phyloP scores from a whole-genome alignment of 1,140 invertebrate species.

The Drosophila nannoptera region DNA sequence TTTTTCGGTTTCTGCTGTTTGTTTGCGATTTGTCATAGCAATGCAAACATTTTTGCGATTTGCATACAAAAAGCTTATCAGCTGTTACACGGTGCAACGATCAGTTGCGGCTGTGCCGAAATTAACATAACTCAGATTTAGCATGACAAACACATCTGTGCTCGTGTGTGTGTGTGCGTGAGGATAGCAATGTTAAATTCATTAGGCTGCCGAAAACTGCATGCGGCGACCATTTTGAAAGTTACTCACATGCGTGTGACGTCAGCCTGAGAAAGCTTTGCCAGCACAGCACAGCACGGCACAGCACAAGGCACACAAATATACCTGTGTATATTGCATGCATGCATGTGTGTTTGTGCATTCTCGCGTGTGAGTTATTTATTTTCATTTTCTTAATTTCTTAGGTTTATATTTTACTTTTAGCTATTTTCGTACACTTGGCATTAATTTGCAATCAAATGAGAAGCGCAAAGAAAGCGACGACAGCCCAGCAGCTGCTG shows the following conservation, averaged over 20 bases:
- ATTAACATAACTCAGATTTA: background rate
- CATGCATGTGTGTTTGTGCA: slow-evolving; percentile 27
- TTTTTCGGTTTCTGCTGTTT: slow-evolving; percentile 25
- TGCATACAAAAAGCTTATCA: slow-evolving; percentile 15
- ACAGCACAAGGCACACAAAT: background rate
- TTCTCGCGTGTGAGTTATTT: slow-evolving; percentile 27
- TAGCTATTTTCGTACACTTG: slow-evolving; percentile 62
- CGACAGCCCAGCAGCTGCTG: slow-evolving; percentile 6
- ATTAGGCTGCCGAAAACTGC: slow-evolving; percentile 24
- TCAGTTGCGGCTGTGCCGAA: slow-evolving; percentile 7
- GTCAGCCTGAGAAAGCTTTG: slow-evolving; percentile 41
- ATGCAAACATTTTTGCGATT: slow-evolving; percentile 16
- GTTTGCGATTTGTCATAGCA: slow-evolving; percentile 31
- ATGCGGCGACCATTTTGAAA: slow-evolving; percentile 32
- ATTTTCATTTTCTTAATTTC: slow-evolving; percentile 55
- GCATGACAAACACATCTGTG: background rate
- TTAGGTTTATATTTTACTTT: slow-evolving; percentile 39
- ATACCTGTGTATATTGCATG: slow-evolving; percentile 13
- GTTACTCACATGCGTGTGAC: slow-evolving; percentile 41
- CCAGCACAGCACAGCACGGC: background rate
- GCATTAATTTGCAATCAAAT: slow-evolving; percentile 55
- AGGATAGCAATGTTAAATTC: slow-evolving; percentile 11
- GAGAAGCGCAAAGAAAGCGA: slow-evolving; percentile 46
- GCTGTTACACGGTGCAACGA: slow-evolving; percentile 15
- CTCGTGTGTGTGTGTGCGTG: background rate